These are phyloP conservation scores for Drosophila parthenogenetica DNA, from an alignment of 2,888 invertebrate genomes.

Conservation along the genomic window DNA sequence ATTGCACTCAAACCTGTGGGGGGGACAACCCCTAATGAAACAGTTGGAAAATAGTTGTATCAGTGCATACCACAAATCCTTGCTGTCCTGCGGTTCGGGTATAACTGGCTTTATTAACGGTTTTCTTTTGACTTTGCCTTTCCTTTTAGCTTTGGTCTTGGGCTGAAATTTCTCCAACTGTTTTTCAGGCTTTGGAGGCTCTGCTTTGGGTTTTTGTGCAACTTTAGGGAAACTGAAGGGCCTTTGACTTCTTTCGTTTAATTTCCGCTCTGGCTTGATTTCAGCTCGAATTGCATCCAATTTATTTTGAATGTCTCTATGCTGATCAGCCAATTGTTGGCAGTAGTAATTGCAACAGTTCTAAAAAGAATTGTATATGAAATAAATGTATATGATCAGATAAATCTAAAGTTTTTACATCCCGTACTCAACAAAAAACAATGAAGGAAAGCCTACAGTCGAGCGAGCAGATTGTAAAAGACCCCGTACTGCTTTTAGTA, in stretches of 20 bases:
- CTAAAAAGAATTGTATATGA: background rate
- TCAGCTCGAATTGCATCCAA: background rate
- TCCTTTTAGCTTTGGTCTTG: slow-evolving; percentile 10
- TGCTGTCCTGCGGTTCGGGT: background rate
- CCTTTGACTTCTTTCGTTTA: background rate
- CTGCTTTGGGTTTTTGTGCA: background rate
- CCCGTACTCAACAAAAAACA: too few relatives aligned
- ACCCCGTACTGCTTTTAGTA: too few relatives aligned
- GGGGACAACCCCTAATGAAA: background rate
- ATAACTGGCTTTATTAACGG: background rate
- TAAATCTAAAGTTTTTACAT: background rate
- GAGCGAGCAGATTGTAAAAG: too few relatives aligned
- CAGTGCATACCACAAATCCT: slow-evolving; percentile 54
- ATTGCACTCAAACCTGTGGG: slow-evolving; percentile 64
- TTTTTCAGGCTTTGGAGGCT: background rate
- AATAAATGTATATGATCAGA: too few relatives aligned
- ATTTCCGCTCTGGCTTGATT: background rate
- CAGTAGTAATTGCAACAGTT: background rate
- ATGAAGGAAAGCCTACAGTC: too few relatives aligned
- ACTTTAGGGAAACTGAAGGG: background rate
- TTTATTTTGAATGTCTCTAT: background rate
- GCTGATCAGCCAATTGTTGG: background rate
- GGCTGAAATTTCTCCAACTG: slow-evolving; percentile 16
- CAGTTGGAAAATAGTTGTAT: background rate
- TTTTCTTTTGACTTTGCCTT: background rate